Conservation (phyloP, 2,797 vertebrate species). For the Gallinago stenura region DNA sequence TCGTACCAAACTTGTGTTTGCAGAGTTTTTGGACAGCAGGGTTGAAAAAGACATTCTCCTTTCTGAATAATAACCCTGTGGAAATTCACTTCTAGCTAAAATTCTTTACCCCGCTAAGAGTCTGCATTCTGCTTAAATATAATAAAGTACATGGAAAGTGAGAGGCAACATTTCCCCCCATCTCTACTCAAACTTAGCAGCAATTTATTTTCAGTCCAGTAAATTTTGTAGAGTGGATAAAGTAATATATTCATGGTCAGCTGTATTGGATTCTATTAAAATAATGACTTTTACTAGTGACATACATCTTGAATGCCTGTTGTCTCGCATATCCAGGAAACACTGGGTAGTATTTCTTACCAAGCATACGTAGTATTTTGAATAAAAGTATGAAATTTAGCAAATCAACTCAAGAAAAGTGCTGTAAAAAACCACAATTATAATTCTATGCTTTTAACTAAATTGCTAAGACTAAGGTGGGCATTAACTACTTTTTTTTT, state of each 20-base stretch:
- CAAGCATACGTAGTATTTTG: conserved; percentile 15
- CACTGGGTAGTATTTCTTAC: not conserved
- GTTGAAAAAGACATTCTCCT: not conserved
- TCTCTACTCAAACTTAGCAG: not conserved
- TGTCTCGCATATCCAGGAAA: conserved; percentile 3
- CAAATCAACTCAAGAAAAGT: conserved; percentile 18
- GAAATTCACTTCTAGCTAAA: conserved; percentile 16
- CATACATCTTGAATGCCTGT: conserved; percentile 9
- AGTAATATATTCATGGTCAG: conserved; percentile 20
- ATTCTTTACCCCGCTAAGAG: not conserved
- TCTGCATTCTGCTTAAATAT: not conserved
- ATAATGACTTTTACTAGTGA: conserved; percentile 43
- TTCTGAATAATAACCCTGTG: not conserved
- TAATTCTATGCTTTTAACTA: conserved; percentile 62
- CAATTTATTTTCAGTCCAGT: conserved; percentile 39
- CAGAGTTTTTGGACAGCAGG: not conserved
- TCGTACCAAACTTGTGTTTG: not conserved
- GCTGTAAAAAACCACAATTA: not conserved
- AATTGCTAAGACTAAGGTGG: conserved; percentile 46
- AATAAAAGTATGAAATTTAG: conserved; percentile 53
- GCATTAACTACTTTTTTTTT: not conserved
- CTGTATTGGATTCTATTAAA: conserved; percentile 11
- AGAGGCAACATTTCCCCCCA: not conserved
- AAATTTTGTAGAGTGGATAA: conserved; percentile 16
- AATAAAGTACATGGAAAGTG: not conserved